Base-by-base conservation (phyloP, 1,140 invertebrate species). In the Penaeus japonicus region DNA sequence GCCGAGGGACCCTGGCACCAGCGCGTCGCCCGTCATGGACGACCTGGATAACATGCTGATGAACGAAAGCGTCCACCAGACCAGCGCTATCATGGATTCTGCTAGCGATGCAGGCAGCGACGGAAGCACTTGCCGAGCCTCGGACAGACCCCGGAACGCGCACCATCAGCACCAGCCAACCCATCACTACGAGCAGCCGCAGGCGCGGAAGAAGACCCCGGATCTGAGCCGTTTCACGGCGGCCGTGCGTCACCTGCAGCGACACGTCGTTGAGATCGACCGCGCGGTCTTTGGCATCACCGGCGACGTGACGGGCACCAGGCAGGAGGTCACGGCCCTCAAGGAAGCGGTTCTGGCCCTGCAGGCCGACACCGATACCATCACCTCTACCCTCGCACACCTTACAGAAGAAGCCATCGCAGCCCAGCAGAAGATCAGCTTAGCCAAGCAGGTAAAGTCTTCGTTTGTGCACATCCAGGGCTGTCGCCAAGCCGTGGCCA, bases 261-360 rank as follows among this genome's bases (percentile, higher is more conserved):
- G 87, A 65, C 89, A 90, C 62, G 89, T 90, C 30, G 89, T 90
- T 1, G 89, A 90, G 59, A 65, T 90, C 27, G 89, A 90, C 82
- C 85, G 87, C 20, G 89, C 89, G 3, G 89, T 90, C 20, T 77
- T 85, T n/a, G 81, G 53, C 22, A 80, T 90, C 10, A 90, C 89
- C 4, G 83, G 84, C 53, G 89, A 90, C 55, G 81, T 90, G n/a
- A 54, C 75, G 32, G 75, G 73, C 80, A 88, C 89, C 7, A 79
- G 87, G 59, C 57, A 55, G 5, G 89, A 90, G 2, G 59, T 90
- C 20, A 75, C 57, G 1, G 35, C 57, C 54, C 70, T 90, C 73
- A 87, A 88, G 65, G 87, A 75, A 35, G 84, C 83, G 4, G 77
- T 90, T 57, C 32, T 55, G 22, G 82, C 85, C 10, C 75, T 90